phyloP scores from a whole-genome alignment of 2,888 invertebrate genomes.

The Pammene aurita region DNA sequence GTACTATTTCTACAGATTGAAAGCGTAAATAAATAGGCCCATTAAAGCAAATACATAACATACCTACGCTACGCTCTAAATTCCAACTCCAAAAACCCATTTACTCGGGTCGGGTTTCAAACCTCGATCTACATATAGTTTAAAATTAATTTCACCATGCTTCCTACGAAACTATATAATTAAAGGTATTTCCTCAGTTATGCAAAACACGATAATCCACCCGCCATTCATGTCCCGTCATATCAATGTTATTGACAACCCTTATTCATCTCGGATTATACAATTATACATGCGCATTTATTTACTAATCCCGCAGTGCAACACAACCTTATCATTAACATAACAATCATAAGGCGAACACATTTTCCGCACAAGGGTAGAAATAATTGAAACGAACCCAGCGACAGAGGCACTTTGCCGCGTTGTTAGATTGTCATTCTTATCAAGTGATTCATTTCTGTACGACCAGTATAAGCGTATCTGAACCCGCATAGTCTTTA shows the following conservation, averaged over 20 bases:
- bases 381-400: slow-evolving; percentile 41
- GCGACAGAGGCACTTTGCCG: slow-evolving; percentile 39
- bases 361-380: slow-evolving; percentile 39
- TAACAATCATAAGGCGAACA: slow-evolving; percentile 37
- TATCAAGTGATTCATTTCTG: not conserved
- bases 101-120: not conserved
- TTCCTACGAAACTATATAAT: not conserved
- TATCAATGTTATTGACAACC: slow-evolving; percentile 11
- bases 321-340: slow-evolving; percentile 36
- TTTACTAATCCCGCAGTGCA: slow-evolving; percentile 14
- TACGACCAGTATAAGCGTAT: not conserved
- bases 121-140: too few relatives aligned
- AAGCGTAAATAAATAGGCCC: too few relatives aligned
- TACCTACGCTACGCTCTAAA: not conserved
- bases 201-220: not conserved
- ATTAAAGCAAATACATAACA: not conserved
- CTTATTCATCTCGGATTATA: slow-evolving; percentile 5
- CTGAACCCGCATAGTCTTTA: not conserved
- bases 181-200: not conserved
- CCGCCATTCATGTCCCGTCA: too few relatives aligned
- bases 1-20: too few relatives aligned
- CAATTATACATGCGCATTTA: slow-evolving; percentile 1
- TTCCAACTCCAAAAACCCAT: slow-evolving; percentile 1
- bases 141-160: too few relatives aligned
- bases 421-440: slow-evolving; percentile 18